These are phyloP conservation scores for Australoheros facetus DNA, from an alignment of 2,797 vertebrate genomes.

Conservation along the genomic window DNA sequence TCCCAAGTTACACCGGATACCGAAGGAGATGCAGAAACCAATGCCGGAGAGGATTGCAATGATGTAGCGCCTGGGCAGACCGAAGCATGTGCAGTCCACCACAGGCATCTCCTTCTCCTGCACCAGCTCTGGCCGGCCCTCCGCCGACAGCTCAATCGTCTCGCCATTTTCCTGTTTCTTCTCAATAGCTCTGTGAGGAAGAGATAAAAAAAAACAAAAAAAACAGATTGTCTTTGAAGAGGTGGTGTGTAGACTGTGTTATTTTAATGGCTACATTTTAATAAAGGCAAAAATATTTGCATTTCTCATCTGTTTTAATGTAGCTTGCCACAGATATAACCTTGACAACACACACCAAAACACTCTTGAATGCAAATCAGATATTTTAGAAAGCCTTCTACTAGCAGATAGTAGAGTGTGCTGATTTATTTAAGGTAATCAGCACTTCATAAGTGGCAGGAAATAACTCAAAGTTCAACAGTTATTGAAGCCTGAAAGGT, in stretches of 20 bases:
- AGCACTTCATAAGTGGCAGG: neutral
- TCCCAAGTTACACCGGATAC: conserved; percentile 94
- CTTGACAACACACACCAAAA: neutral
- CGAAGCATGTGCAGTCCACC: conserved; percentile 93
- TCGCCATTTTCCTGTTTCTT: conserved; percentile 88
- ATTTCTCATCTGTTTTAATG: neutral
- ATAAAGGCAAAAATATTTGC: neutral
- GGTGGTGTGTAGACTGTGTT: neutral
- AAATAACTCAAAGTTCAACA: neutral
- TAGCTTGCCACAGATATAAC: neutral
- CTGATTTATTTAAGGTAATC: neutral
- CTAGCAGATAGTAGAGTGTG: neutral
- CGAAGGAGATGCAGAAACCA: conserved; percentile 96
- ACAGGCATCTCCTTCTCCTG: conserved; percentile 84
- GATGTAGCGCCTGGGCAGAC: conserved; percentile 91
- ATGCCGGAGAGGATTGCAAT: conserved; percentile 93
- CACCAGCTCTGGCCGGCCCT: conserved; percentile 86
- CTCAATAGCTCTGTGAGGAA: conserved; percentile 83
- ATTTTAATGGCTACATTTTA: neutral
- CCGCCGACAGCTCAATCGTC: conserved; percentile 88
- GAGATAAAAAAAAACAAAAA: neutral
- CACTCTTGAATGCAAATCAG: neutral
- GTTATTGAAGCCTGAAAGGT: neutral
- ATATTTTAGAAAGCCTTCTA: neutral
- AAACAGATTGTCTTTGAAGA: neutral